Evolutionary conservation across 92 coral and sea anemone species (phyloP), one percentile per base, ranked within the genome.

Genomic region (Porites divaricata): DNA sequence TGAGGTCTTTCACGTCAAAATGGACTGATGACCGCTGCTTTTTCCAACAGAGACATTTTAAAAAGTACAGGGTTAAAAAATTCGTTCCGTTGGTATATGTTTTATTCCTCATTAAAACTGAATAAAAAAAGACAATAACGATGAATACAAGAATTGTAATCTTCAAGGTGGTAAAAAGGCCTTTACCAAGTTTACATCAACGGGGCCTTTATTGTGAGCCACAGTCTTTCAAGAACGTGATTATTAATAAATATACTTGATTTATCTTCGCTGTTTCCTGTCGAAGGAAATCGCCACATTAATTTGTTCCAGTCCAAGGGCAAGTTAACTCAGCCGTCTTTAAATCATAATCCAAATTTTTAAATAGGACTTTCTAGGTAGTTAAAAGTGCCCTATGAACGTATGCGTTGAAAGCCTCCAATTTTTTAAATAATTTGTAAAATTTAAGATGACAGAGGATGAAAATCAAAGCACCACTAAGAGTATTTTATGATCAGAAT

Each of bases 11-110:
- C 45, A 35, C 45, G 45, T 35, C 7, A 35, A 35, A 35, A 35
- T 35, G 6, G 45, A 6, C 45, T 35, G 45, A 35, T 5, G 45
- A 35, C 45, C 79, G 9, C 53, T 79, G 51, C 65, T 23, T 77
- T 63, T 17, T n/a, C 61, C 45, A 63, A 52, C 28, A 23, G 23
- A 79, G 17, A 1, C 64, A 48, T 67, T 76, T 67, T 50, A 67
- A 67, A 67, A 65, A 48, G 26, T 17, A 17, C 58, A 67, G 10
- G 72, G 65, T 49, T 22, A 23, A 71, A 67, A 65, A 67, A 17
- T 79, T 79, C 83, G 35, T 7, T 56, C 76, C 76, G 85, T 80
- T 80, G 85, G 74, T 68, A 53, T 10, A 4, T 58, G 69, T 70
- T 35, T n/a, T 80, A 17, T 68, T 54, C 49, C 23, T 78, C 63